phyloP scores from a whole-genome alignment of 92 coral and sea anemone genomes.

The Phenganax marumi region DNA sequence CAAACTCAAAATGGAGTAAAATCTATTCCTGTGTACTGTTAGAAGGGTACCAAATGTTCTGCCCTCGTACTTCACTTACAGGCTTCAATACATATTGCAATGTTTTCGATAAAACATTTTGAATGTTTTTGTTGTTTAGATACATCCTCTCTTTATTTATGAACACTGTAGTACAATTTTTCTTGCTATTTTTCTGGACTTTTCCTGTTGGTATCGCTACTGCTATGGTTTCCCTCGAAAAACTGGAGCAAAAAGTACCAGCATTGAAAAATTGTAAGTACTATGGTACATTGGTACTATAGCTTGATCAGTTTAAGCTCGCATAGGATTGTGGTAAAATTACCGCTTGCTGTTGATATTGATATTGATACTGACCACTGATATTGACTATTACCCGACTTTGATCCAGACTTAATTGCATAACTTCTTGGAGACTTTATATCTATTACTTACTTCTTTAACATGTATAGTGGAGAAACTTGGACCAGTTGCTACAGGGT shows the following conservation, averaged over 20 bases:
- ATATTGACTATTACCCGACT: background rate
- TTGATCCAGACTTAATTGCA: background rate
- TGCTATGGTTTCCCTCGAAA: slow-evolving; percentile 63
- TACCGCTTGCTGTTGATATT: background rate
- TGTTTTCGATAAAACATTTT: background rate
- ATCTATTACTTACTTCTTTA: background rate
- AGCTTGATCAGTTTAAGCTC: background rate
- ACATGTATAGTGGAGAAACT: slow-evolving; percentile 57
- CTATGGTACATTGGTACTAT: too few relatives aligned
- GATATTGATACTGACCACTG: background rate
- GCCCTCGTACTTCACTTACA: too few relatives aligned
- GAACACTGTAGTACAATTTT: slow-evolving; percentile 64
- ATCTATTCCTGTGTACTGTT: too few relatives aligned
- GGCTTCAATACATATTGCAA: too few relatives aligned
- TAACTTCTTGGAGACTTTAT: background rate
- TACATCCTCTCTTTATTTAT: slow-evolving; percentile 61
- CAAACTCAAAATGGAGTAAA: too few relatives aligned
- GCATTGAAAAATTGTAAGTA: slow-evolving; percentile 61
- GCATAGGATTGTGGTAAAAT: background rate
- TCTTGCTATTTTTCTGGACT: slow-evolving; percentile 79
- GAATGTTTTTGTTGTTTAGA: slow-evolving; percentile 39
- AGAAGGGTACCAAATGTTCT: too few relatives aligned
- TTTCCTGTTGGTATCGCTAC: slow-evolving; percentile 81
- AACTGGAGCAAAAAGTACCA: slow-evolving; percentile 60
- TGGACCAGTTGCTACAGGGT: slow-evolving; percentile 58